Evolutionary conservation across 1,140 invertebrate species (phyloP).

Genomic region (Monomorium pharaonis): DNA sequence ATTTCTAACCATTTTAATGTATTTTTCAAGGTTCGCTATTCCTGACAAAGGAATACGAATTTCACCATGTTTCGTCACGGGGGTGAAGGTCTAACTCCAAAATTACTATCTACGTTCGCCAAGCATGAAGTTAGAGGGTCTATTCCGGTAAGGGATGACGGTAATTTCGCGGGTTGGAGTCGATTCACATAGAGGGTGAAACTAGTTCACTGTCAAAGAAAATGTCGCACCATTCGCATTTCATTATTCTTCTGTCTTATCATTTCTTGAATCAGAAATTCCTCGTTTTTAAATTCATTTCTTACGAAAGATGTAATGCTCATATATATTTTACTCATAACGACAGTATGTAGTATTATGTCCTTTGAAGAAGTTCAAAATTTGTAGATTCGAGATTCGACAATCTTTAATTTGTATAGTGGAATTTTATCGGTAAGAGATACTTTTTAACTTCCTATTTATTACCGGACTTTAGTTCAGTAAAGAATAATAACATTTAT

Average conservation of each 20-base stretch:
- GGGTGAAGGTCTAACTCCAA: constrained; percentile 34
- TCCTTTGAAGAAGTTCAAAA: background rate
- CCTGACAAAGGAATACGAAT: constrained; percentile 13
- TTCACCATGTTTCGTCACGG: constrained; percentile 10
- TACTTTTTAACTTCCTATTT: background rate
- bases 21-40: background rate
- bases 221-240: constrained; percentile 28
- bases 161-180: constrained; percentile 63
- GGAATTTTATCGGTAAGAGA: background rate
- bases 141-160: constrained; percentile 64
- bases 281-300: background rate
- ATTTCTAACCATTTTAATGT: background rate
- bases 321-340: constrained; percentile 15
- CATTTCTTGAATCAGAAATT: constrained; percentile 42
- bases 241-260: constrained; percentile 29
- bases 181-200: constrained; percentile 4
- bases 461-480: background rate
- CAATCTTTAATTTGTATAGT: background rate
- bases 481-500: background rate
- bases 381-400: background rate
- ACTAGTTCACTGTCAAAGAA: constrained; percentile 50
- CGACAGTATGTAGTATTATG: background rate
- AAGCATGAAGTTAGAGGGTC: constrained; percentile 57
- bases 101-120: constrained; percentile 38
- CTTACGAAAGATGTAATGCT: background rate